Percentiles rank a stretch among this genome's conserved stretches.
Conservation (phyloP, 2,888 invertebrate species). For the Taphrorychus bicolor region DNA sequence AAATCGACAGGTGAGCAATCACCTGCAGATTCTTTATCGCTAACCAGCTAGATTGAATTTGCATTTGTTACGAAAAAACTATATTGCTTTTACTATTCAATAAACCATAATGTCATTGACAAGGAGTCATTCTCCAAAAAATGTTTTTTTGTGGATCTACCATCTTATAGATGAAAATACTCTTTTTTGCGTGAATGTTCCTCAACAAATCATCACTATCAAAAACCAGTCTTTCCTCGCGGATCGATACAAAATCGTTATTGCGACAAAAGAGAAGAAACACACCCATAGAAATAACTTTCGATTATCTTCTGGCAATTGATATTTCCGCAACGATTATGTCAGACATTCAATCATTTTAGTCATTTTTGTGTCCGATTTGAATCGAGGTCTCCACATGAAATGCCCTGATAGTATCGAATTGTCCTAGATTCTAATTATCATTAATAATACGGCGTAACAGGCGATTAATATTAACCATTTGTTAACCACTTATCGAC, state of each 20-base stretch:
- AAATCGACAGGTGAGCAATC: conserved; percentile 7
- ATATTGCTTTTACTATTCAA: not conserved
- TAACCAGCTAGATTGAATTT: not conserved
- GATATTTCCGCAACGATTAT: conserved; percentile 19
- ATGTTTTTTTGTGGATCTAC: too few relatives aligned
- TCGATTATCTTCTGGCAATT: conserved; percentile 15
- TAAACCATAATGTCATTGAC: not conserved
- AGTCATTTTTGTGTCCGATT: conserved; percentile 2
- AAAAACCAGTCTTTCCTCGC: not conserved
- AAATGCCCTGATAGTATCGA: not conserved
- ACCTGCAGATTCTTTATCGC: not conserved
- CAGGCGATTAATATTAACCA: conserved; percentile 5
- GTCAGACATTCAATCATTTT: conserved; percentile 19
- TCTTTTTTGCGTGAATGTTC: too few relatives aligned
- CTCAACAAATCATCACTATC: too few relatives aligned
- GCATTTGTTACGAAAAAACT: not conserved
- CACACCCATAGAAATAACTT: conserved; percentile 4
- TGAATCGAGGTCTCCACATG: not conserved
- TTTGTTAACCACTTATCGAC: not conserved
- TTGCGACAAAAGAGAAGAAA: conserved; percentile 5
- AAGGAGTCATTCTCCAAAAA: not conserved
- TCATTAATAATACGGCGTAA: conserved; percentile 1
- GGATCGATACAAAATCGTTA: not conserved
- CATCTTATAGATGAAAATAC: too few relatives aligned
- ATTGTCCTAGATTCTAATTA: conserved; percentile 7